Conservation (phyloP, 2,888 invertebrate genomes). For the Ganaspis brasiliensis region DNA sequence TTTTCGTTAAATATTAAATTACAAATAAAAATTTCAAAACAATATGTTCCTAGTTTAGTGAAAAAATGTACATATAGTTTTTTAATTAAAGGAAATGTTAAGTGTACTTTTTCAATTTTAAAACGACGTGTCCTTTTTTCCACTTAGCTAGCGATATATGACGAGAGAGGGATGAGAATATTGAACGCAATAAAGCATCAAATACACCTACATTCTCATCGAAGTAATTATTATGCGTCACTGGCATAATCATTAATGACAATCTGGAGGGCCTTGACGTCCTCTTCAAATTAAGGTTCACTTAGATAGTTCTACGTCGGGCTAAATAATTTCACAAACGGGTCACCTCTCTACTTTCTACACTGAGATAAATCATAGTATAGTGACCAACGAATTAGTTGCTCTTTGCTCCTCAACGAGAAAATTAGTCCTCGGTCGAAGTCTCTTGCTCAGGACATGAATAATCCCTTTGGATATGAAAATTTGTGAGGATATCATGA, state of each 20-base stretch:
- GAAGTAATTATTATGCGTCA: slow-evolving; percentile 5
- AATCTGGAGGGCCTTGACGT: not conserved
- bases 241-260: slow-evolving; percentile 3
- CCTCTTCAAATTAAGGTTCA: not conserved
- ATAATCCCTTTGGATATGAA: slow-evolving; percentile 16
- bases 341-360: not conserved
- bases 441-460: not conserved
- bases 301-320: not conserved
- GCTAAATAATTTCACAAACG: slow-evolving; percentile 5
- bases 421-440: not conserved
- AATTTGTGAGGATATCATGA: not conserved
- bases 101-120: too few species aligned
- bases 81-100: too few species aligned
- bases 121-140: too few species aligned
- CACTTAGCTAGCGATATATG: too few species aligned
- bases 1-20: too few species aligned
- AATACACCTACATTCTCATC: not conserved
- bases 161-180: too few species aligned
- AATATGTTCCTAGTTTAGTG: too few species aligned
- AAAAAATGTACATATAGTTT: too few species aligned
- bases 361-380: not conserved
- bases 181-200: not conserved
- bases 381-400: not conserved
- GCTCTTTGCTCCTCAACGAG: not conserved
- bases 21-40: too few species aligned